Conservation (phyloP, 2,113 vertebrate genomes). For the Dasyprocta punctata region DNA sequence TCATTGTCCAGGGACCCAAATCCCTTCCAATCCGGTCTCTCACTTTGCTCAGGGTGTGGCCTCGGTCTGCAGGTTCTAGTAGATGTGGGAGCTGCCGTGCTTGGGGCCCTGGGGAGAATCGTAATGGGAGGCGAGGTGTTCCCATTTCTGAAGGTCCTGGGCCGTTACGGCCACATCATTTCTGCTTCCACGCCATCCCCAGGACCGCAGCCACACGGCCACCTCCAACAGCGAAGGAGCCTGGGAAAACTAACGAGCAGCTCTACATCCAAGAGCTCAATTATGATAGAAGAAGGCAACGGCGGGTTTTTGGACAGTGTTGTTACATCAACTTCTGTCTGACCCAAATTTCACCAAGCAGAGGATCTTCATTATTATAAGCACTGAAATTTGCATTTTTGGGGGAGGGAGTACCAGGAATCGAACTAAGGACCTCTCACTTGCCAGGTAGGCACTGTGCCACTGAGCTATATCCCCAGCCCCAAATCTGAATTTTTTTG, state of each 20-base stretch:
- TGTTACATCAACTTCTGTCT: not conserved
- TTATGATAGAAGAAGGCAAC: constrained; percentile 21
- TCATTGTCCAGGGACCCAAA: not conserved
- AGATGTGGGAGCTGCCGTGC: not conserved
- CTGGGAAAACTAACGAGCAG: not conserved
- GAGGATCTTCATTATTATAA: constrained; percentile 2
- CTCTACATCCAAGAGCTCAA: not conserved
- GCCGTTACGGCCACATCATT: not conserved
- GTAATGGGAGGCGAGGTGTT: not conserved
- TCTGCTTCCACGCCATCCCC: not conserved
- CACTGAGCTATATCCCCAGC: not conserved
- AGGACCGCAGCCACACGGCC: not conserved
- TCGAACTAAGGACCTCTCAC: too few species aligned
- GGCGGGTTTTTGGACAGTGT: not conserved
- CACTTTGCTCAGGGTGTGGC: too few species aligned
- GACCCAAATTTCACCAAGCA: not conserved
- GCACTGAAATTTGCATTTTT: not conserved
- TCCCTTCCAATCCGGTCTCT: not conserved
- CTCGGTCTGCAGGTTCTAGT: not conserved
- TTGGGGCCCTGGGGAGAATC: not conserved
- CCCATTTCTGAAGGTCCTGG: not conserved
- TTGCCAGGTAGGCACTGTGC: too few species aligned
- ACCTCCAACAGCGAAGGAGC: not conserved
- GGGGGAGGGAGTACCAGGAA: too few species aligned
- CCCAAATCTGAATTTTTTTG: not conserved